Evolutionary conservation across 2,888 invertebrate genomes (phyloP).

Genomic region (Meta bourneti): DNA sequence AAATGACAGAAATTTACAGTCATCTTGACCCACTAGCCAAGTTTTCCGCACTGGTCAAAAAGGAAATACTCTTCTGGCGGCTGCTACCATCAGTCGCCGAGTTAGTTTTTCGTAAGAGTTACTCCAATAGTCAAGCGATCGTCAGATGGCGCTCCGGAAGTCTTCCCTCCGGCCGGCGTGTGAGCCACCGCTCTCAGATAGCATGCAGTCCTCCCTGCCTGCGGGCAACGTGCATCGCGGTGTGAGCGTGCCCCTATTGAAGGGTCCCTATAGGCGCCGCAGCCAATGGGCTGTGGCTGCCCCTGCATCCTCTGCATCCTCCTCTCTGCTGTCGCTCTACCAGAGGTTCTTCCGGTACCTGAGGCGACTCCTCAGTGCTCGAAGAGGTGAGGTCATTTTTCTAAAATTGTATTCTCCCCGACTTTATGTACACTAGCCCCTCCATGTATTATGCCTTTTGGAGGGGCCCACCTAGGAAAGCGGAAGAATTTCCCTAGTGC

Average conservation of each 20-base stretch:
- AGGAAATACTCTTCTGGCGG: no score
- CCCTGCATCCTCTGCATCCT: not conserved
- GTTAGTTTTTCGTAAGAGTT: no score
- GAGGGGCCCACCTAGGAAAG: no score
- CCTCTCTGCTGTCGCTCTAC: constrained; percentile 24
- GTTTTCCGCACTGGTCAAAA: no score
- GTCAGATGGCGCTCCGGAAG: not conserved
- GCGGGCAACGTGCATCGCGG: constrained; percentile 10
- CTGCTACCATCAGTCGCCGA: no score
- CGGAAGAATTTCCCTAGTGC: no score
- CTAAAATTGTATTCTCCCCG: not conserved
- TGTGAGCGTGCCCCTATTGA: constrained; percentile 7
- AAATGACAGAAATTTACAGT: no score
- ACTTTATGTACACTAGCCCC: no score
- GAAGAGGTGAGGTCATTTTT: constrained; percentile 8
- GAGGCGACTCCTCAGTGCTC: constrained; percentile 15
- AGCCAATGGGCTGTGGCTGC: not conserved
- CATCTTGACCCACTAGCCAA: no score
- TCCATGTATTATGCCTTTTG: no score
- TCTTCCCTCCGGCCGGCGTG: not conserved
- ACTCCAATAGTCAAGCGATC: no score
- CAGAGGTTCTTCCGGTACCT: constrained; percentile 31
- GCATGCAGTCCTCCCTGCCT: constrained; percentile 59
- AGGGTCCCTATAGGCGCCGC: not conserved
- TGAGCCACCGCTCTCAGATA: not conserved